These are phyloP conservation scores for Melipona quadrifasciata DNA, from an alignment of 1,140 invertebrate genomes.

Conservation along the genomic window DNA sequence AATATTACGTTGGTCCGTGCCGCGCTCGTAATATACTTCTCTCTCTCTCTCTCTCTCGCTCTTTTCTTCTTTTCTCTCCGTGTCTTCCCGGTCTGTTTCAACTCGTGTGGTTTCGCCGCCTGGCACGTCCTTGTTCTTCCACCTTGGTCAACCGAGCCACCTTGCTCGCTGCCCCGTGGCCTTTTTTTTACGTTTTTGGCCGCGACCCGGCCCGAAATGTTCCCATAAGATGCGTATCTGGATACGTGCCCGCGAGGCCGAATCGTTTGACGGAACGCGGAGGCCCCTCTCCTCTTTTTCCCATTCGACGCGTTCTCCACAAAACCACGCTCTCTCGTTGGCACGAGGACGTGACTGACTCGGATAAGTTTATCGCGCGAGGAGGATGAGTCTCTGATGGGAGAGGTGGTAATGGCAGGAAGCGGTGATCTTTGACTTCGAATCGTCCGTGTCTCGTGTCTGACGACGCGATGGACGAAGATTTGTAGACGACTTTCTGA, in stretches of 20 bases:
- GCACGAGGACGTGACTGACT: conserved; percentile 29
- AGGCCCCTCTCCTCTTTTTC: conserved; percentile 1
- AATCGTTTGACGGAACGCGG: conserved; percentile 71
- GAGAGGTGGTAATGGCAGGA: neutral
- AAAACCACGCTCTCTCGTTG: neutral
- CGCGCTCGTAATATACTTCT: conserved; percentile 67
- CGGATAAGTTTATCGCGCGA: conserved; percentile 12
- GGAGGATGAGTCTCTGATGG: neutral
- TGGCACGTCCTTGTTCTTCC: conserved; percentile 34
- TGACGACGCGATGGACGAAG: no score
- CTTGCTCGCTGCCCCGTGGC: conserved; percentile 37
- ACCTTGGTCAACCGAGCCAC: conserved; percentile 5
- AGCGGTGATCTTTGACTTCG: neutral
- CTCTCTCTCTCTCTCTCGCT: no score
- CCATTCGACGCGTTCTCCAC: conserved; percentile 34
- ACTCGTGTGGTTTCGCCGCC: neutral
- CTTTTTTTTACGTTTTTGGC: conserved; percentile 10
- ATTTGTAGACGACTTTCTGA: no score
- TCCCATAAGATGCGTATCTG: conserved; percentile 76
- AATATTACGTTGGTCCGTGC: conserved; percentile 74
- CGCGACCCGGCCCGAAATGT: conserved; percentile 67
- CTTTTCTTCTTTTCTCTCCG: neutral
- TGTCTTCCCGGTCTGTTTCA: neutral
- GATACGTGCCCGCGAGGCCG: conserved; percentile 75
- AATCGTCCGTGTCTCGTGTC: no score